Conservation (phyloP, 2,888 invertebrate species). For the Pammene aurita region DNA sequence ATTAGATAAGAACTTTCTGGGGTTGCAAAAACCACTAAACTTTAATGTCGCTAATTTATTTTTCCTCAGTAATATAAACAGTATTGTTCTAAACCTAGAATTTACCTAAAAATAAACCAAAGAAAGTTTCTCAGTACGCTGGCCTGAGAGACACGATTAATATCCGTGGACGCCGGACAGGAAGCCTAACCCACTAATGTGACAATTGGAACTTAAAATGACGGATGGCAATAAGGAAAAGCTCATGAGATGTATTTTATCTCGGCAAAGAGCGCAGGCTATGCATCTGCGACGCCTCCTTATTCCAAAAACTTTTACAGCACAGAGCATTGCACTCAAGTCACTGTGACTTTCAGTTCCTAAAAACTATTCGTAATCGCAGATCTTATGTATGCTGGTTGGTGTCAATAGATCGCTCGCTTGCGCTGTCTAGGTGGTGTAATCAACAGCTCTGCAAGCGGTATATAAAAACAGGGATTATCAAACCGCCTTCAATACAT, state of each 20-base stretch:
- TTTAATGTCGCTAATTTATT: not conserved
- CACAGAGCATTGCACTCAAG: not conserved
- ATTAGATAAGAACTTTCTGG: not conserved
- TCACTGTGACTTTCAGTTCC: not conserved
- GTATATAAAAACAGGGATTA: constrained; percentile 74
- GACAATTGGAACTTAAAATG: constrained; percentile 32
- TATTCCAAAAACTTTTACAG: not conserved
- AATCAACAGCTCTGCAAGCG: constrained; percentile 44
- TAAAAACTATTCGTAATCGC: not conserved
- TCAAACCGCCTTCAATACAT: constrained; percentile 75
- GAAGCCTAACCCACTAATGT: constrained; percentile 23
- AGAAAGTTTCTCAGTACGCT: constrained; percentile 15
- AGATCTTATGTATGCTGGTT: constrained; percentile 6
- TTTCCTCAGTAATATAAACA: constrained; percentile 1
- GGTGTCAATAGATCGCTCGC: not conserved
- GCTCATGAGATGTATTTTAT: constrained; percentile 40
- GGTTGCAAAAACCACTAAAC: not conserved
- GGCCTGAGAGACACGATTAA: constrained; percentile 8
- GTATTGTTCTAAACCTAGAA: constrained; percentile 22
- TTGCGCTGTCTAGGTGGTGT: not conserved
- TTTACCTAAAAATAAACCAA: constrained; percentile 25
- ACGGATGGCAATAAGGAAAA: constrained; percentile 38
- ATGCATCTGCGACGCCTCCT: constrained; percentile 64
- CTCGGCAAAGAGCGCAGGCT: constrained; percentile 51
- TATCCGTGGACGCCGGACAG: not conserved